Evolutionary conservation across 2,113 vertebrate species (phyloP).

Genomic region (Camelus dromedarius): DNA sequence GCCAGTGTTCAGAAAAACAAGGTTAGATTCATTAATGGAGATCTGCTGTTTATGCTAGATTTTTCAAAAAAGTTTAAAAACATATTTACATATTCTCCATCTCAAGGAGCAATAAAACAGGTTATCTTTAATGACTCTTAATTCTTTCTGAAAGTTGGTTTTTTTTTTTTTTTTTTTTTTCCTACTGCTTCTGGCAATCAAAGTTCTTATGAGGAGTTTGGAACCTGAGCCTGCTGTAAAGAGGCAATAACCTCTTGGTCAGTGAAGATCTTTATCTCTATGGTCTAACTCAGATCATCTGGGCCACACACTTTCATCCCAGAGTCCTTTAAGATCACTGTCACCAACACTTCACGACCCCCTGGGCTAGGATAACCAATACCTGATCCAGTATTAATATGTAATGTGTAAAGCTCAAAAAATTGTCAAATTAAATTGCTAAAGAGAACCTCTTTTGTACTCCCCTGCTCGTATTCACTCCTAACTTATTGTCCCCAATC

Average conservation of each 20-base stretch:
- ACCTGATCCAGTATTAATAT: neutral
- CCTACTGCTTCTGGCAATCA: neutral
- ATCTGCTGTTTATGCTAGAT: neutral
- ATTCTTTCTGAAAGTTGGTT: neutral
- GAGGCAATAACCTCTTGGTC: neutral
- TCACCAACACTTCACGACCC: neutral
- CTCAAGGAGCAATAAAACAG: neutral
- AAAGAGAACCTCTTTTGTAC: neutral
- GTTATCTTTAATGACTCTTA: constrained; percentile 14
- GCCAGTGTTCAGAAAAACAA: neutral
- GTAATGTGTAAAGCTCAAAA: neutral
- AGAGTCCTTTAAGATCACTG: neutral
- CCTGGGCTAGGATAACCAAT: neutral
- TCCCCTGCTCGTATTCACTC: neutral
- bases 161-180: neutral
- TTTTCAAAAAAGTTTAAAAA: constrained; percentile 48
- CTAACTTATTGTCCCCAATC: neutral
- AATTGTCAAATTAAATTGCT: neutral
- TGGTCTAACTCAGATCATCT: neutral
- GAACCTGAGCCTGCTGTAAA: neutral
- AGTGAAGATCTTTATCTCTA: neutral
- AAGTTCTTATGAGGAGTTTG: constrained; percentile 1
- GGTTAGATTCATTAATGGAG: neutral
- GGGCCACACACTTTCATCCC: neutral
- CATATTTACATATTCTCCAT: neutral